Conservation (phyloP, 1,140 invertebrate species). For the Acyrthosiphon pisum region DNA sequence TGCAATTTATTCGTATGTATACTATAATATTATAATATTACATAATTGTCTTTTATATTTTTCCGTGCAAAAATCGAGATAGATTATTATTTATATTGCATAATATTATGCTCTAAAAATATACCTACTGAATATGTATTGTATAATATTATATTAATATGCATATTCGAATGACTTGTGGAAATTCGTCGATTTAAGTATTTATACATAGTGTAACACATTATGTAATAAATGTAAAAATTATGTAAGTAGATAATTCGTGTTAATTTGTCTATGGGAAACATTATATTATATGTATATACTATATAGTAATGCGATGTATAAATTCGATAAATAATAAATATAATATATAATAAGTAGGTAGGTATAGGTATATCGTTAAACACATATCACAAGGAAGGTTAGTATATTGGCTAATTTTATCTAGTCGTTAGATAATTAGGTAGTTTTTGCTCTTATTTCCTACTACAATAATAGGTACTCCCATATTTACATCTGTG, state of each 20-base stretch:
- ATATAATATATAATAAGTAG: neutral
- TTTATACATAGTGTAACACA: neutral
- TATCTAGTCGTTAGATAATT: neutral
- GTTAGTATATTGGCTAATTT: conserved; percentile 3
- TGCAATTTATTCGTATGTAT: neutral
- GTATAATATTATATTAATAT: neutral
- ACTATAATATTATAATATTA: neutral
- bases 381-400: neutral
- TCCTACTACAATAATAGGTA: neutral
- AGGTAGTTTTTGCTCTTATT: neutral
- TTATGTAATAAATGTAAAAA: conserved; percentile 14
- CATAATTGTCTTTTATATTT: neutral
- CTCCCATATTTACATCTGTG: neutral
- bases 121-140: neutral
- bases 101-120: neutral
- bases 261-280: neutral
- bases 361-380: neutral
- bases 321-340: neutral
- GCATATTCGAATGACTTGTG: neutral
- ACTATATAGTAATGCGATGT: neutral
- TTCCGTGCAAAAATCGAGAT: neutral
- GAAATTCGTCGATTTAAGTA: neutral
- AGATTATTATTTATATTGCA: neutral
- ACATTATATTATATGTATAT: neutral
- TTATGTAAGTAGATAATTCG: neutral